Conservation (phyloP, 1,140 invertebrate genomes). For the Zaprionus lachaisei region DNA sequence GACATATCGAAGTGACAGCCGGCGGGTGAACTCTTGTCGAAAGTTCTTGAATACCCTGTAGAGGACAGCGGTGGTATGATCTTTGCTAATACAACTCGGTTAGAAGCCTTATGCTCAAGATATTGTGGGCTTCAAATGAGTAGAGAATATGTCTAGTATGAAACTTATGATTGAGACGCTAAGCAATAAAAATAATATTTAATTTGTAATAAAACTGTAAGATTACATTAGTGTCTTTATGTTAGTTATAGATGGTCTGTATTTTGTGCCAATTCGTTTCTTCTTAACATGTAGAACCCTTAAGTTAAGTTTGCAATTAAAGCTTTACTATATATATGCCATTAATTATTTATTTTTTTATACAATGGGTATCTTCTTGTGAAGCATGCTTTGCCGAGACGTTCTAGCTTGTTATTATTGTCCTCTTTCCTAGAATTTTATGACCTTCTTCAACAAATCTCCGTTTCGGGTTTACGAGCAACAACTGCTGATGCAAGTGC, state of each 20-base stretch:
- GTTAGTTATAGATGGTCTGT: too few species aligned
- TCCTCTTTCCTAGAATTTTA: constrained; percentile 56
- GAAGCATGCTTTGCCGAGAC: neutral
- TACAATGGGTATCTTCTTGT: neutral
- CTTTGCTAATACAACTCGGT: too few species aligned
- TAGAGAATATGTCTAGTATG: too few species aligned
- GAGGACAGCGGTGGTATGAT: too few species aligned
- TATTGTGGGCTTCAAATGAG: too few species aligned
- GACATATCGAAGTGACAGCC: constrained; percentile 21
- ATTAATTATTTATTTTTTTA: neutral
- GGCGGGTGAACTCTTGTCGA: neutral
- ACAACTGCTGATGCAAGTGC: constrained; percentile 71
- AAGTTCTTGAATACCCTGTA: constrained; percentile 25
- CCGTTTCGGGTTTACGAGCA: constrained; percentile 64
- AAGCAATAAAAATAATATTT: too few species aligned
- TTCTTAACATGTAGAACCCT: neutral
- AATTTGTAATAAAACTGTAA: too few species aligned
- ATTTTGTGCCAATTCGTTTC: too few species aligned
- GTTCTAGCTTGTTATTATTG: constrained; percentile 42
- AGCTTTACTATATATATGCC: neutral
- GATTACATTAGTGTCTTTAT: too few species aligned
- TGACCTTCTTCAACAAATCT: constrained; percentile 74
- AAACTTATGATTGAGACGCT: too few species aligned
- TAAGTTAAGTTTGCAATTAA: neutral
- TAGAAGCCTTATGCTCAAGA: too few species aligned